Percentiles rank a stretch among this genome's conserved stretches.
Conservation (phyloP, 1,140 invertebrate species). For the Halesus radiatus region DNA sequence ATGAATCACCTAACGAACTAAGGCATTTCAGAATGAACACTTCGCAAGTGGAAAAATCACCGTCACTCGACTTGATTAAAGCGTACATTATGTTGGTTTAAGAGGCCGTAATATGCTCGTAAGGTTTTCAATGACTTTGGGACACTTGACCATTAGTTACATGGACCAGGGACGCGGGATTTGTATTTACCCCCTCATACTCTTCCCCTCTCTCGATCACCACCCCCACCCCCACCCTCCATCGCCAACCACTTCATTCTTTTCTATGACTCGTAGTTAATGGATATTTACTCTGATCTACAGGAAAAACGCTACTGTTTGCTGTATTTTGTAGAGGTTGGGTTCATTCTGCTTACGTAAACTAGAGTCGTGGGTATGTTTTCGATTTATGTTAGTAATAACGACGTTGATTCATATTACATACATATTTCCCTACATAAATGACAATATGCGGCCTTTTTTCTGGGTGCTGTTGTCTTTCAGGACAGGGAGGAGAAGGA, state of each 20-base stretch:
- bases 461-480: too few relatives aligned
- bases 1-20: too few relatives aligned
- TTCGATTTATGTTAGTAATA: too few relatives aligned
- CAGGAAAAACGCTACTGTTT: slow-evolving; percentile 41
- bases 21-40: too few relatives aligned
- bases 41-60: background rate
- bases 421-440: too few relatives aligned
- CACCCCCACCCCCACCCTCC: background rate
- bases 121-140: slow-evolving; percentile 26
- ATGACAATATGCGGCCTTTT: too few relatives aligned
- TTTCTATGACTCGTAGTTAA: slow-evolving; percentile 51
- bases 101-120: background rate
- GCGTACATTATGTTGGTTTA: slow-evolving; percentile 19
- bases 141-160: slow-evolving; percentile 36
- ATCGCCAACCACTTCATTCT: slow-evolving; percentile 31
- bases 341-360: too few relatives aligned
- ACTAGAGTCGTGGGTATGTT: too few relatives aligned
- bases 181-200: background rate
- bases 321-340: background rate
- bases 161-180: background rate
- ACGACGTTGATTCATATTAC: too few relatives aligned
- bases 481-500: too few relatives aligned
- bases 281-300: slow-evolving; percentile 57
- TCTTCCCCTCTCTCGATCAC: too few relatives aligned
- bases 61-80: background rate